Evolutionary conservation across 2,113 vertebrate species (phyloP).

Genomic region (Penelope pileata): DNA sequence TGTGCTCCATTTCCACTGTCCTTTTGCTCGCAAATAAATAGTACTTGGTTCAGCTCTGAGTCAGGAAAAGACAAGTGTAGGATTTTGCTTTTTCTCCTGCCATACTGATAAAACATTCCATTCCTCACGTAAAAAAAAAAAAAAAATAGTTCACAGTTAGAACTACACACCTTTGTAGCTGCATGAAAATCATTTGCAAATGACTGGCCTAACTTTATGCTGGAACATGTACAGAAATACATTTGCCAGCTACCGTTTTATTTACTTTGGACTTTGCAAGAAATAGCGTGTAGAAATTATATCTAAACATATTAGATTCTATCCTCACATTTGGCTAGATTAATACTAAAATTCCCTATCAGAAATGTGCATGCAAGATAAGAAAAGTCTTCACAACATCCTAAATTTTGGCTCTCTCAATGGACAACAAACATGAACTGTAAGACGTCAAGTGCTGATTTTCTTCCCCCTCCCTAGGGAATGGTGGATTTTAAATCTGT

Average conservation of each 20-base stretch:
- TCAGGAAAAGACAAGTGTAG: neutral
- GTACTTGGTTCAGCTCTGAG: neutral
- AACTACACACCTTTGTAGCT: neutral
- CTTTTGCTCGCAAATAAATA: neutral
- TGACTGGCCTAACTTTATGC: neutral
- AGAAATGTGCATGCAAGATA: neutral
- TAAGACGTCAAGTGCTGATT: neutral
- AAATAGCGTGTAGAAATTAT: neutral
- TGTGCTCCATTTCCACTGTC: neutral
- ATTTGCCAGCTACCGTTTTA: neutral
- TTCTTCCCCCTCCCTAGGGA: neutral
- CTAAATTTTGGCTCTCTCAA: neutral
- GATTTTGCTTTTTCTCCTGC: neutral
- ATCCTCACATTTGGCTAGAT: neutral
- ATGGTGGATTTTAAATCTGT: neutral
- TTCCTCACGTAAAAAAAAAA: neutral
- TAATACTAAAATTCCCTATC: neutral
- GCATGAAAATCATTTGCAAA: neutral
- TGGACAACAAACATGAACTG: neutral
- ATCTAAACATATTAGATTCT: neutral
- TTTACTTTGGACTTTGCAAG: neutral
- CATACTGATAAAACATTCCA: neutral
- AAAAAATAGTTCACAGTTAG: neutral
- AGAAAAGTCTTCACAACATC: neutral
- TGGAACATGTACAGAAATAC: neutral